Evolutionary conservation across 2,888 invertebrate genomes (phyloP).

Genomic region (Myopa tessellatipennis): DNA sequence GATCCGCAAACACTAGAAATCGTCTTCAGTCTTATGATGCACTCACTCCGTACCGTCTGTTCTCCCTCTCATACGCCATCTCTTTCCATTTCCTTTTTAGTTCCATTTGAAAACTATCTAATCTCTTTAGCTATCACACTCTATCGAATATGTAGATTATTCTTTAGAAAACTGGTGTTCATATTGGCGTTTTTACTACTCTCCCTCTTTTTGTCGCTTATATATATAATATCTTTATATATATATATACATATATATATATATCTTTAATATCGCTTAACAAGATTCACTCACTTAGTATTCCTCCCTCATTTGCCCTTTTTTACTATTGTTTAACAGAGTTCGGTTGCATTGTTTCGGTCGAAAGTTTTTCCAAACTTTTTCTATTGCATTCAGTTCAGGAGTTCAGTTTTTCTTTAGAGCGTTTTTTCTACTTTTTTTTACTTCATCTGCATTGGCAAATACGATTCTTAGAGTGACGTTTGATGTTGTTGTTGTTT

Average conservation of each 20-base stretch:
- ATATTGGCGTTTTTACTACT: too few relatives aligned
- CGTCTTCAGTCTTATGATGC: background rate
- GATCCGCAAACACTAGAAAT: background rate
- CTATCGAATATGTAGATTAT: background rate
- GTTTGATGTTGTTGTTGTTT: background rate
- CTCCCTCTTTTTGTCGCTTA: too few relatives aligned
- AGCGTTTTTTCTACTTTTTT: background rate
- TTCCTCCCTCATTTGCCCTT: background rate
- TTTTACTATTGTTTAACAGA: background rate
- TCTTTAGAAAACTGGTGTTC: too few relatives aligned
- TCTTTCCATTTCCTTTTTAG: too few relatives aligned
- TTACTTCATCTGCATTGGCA: background rate
- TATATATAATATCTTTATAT: too few relatives aligned
- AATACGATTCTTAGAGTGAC: background rate
- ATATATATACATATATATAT: background rate
- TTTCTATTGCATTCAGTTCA: background rate
- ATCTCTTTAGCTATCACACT: background rate
- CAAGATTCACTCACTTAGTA: background rate
- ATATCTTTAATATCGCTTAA: background rate
- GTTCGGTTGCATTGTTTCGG: slow-evolving; percentile 23
- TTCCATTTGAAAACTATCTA: background rate
- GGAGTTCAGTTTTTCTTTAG: background rate
- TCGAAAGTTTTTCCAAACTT: slow-evolving; percentile 7
- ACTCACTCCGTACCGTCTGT: background rate
- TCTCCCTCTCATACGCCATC: background rate